phyloP scores from a whole-genome alignment of 2,888 invertebrate species.

The Hyppa rectilinea region DNA sequence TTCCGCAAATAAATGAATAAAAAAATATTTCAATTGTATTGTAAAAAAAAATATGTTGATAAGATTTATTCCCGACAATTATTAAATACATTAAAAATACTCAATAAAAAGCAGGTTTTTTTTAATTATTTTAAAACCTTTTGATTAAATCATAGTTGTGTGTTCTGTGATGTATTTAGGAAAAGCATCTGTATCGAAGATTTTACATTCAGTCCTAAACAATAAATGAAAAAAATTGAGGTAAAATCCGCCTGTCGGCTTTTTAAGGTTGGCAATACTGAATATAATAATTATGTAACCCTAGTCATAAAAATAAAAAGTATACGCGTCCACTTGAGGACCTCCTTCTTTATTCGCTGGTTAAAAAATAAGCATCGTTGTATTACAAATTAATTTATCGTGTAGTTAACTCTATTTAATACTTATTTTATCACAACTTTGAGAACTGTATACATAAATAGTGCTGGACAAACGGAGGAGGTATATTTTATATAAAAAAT shows the following conservation, averaged over 20 bases:
- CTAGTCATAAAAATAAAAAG: slow-evolving; percentile 4
- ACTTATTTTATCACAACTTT: slow-evolving; percentile 80
- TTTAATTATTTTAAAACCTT: neutral
- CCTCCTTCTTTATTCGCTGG: no score
- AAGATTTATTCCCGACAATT: slow-evolving; percentile 20
- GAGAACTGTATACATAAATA: slow-evolving; percentile 69
- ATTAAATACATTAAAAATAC: neutral
- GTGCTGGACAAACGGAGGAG: slow-evolving; percentile 86
- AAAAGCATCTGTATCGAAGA: neutral
- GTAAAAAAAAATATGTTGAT: slow-evolving; percentile 2
- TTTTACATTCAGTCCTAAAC: neutral
- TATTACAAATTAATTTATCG: slow-evolving; percentile 52
- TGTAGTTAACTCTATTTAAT: slow-evolving; percentile 67
- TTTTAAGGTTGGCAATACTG: slow-evolving; percentile 17
- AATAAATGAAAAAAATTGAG: neutral
- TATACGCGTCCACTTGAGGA: no score
- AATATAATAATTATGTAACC: neutral
- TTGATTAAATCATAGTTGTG: neutral
- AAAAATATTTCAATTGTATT: slow-evolving; percentile 11
- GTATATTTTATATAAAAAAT: slow-evolving; percentile 86
- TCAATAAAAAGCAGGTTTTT: neutral
- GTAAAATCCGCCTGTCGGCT: neutral
- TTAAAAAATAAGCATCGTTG: slow-evolving; percentile 35
- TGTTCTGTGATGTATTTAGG: neutral
- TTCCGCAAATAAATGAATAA: slow-evolving; percentile 23